Evolutionary conservation across 1,140 invertebrate species (phyloP), one percentile per base, ranked within the genome.

Genomic region (Maniola jurtina): DNA sequence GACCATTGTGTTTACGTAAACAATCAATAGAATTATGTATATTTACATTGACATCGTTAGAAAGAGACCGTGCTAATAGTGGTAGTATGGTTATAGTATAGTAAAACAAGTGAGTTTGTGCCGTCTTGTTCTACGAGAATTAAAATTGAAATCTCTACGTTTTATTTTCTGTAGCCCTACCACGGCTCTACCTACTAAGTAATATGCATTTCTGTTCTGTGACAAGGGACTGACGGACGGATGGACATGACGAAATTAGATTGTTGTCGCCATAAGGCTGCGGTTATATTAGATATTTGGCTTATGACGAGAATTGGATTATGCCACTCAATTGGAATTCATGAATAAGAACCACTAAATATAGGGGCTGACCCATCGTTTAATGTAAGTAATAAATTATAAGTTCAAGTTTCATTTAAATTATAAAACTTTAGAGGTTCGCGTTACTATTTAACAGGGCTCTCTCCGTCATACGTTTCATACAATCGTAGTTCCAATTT

Each of bases 1-100:
- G 45, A 52, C 2, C 16, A 25, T 52, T 16, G 7, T 52, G 48
- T 52, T 52, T 52, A 52, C 48, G 48, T 55, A 55, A 6, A 34
- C 13, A 55, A 55, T 55, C 52, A 16, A 55, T 55, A 55, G 52
- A 34, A 55, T 55, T 55, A 55, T 34, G 52, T 33, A 25, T 14
- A 48, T 55, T 55, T 13, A 25, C 48, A 50, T 50, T 50, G 48
- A 16, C 48, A 8, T 4, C 15, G 48, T 50, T 50, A 13, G 52
- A 55, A 34, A 6, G 25, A 55, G 52, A 55, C 13, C 33, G 52
- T 10, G 52, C 15, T 52, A 52, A 25, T 14, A 25, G 4, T 14
- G 48, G 16, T 52, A 47, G 45, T 47, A 47, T n/a, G 3, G 6
- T 13, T 47, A 13, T n/a, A n/a, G 42, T 47, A 13, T 1, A 47